These are phyloP conservation scores for Conus ventricosus DNA, from an alignment of 1,140 invertebrate species.

Conservation along the genomic window DNA sequence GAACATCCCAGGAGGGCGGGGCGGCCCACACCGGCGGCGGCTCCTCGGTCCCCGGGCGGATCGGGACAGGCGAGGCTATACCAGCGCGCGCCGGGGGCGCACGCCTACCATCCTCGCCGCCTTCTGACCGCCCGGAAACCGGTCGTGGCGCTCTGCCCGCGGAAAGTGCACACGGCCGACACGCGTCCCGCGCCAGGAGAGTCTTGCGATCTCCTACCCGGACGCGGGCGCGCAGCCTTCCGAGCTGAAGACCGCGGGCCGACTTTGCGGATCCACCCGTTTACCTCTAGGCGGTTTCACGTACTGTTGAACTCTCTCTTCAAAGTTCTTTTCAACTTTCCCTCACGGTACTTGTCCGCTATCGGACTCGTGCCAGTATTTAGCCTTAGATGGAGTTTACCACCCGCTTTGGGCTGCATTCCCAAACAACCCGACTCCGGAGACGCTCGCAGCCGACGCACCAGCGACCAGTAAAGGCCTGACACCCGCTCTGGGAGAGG, in stretches of 20 bases:
- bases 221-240: not conserved
- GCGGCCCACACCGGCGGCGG: conserved; percentile 23
- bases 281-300: conserved; percentile 87
- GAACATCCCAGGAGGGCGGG: conserved; percentile 5
- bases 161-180: conserved; percentile 42
- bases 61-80: conserved; percentile 26
- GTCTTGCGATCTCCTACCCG: not conserved
- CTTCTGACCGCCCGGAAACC: conserved; percentile 49
- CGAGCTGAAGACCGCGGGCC: conserved; percentile 76
- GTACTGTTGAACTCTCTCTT: conserved; percentile 91
- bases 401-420: conserved; percentile 89
- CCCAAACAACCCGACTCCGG: conserved; percentile 85
- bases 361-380: conserved; percentile 89
- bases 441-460: conserved; percentile 77
- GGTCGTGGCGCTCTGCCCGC: conserved; percentile 45
- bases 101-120: conserved; percentile 41
- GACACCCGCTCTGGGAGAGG: conserved; percentile 83
- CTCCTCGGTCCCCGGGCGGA: conserved; percentile 41
- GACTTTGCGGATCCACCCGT: conserved; percentile 78
- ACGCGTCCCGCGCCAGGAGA: conserved; percentile 16
- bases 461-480: conserved; percentile 80
- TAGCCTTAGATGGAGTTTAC: conserved; percentile 91
- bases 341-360: conserved; percentile 93
- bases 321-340: conserved; percentile 93
- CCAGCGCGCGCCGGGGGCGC: conserved; percentile 26